Base-by-base conservation (phyloP, 2,797 vertebrate species). In the Lateolabrax maculatus region DNA sequence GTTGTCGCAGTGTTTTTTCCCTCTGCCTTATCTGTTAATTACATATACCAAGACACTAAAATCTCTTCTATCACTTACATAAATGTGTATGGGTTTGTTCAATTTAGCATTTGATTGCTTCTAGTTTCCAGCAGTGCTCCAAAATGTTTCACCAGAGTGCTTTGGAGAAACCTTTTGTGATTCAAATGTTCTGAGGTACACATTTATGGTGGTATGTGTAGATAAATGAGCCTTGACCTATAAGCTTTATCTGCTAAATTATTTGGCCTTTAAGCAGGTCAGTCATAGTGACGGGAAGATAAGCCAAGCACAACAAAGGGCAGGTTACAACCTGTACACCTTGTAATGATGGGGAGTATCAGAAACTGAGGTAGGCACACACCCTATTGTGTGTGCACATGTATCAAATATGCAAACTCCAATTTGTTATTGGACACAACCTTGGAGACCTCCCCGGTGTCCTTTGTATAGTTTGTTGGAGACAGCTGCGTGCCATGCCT, bases 401-500 rank as follows among this genome's bases (percentile, higher is more conserved):
- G 27, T 68, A 76, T 84, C 39, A 79, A 71, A 80, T 64, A 69
- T 79, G 41, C 82, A 69, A 70, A 84, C 60, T 52, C 43, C 57
- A 48, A 76, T 66, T 58, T 21, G 46, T 79, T 80, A 48, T 80
- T 44, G 49, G 51, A 43, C 27, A 6, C 53, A 81, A 37, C 67
- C 51, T 76, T 81, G n/a, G 69, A 79, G 80, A 83, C 86, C 71
- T 82, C 71, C 81, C 77, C 27, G 12, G 18, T 82, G 79, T 61
- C 77, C 81, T 83, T 89, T 93, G 81, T 90, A 63, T 76, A 77
- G 75, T 41, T 72, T 81, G 36, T 72, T 57, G n/a, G 57, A 75
- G 71, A 56, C 91, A 91, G 88, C 84, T 91, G 87, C 49, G 49
- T 81, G 84, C 85, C 79, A 52, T 72, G 60, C 69, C 81, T 65